Percentiles rank a stretch among this genome's conserved stretches.
Conservation (phyloP, 2,113 vertebrate genomes). For the Pygoscelis adeliae region DNA sequence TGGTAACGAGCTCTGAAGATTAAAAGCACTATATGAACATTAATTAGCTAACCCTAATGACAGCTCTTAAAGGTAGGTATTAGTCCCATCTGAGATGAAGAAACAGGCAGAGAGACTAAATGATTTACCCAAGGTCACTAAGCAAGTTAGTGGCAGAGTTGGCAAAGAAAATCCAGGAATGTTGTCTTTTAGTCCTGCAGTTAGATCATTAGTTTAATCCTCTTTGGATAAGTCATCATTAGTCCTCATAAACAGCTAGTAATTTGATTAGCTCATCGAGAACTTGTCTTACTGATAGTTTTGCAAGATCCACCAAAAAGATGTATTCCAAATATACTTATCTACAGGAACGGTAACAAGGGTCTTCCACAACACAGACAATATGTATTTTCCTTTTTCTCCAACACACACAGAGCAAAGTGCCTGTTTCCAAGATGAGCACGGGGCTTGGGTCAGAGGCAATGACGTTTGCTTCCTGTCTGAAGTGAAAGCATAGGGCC, state of each 20-base stretch:
- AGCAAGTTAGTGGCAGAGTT: neutral
- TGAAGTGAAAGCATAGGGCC: neutral
- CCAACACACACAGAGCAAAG: neutral
- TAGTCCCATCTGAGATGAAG: neutral
- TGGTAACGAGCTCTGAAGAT: neutral
- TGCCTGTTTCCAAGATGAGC: neutral
- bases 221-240: neutral
- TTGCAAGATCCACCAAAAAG: neutral
- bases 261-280: neutral
- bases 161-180: slow-evolving; percentile 1
- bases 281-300: neutral
- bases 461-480: neutral
- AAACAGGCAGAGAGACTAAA: neutral
- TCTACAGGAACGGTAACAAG: neutral
- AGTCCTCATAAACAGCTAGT: neutral
- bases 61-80: neutral
- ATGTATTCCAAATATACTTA: neutral
- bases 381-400: neutral
- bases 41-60: slow-evolving; percentile 8
- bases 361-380: neutral
- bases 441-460: neutral
- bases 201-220: neutral
- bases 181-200: neutral
- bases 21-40: neutral
- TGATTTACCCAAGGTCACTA: neutral